Conservation (phyloP, 2,113 vertebrate species). For the Elephantulus edwardii region DNA sequence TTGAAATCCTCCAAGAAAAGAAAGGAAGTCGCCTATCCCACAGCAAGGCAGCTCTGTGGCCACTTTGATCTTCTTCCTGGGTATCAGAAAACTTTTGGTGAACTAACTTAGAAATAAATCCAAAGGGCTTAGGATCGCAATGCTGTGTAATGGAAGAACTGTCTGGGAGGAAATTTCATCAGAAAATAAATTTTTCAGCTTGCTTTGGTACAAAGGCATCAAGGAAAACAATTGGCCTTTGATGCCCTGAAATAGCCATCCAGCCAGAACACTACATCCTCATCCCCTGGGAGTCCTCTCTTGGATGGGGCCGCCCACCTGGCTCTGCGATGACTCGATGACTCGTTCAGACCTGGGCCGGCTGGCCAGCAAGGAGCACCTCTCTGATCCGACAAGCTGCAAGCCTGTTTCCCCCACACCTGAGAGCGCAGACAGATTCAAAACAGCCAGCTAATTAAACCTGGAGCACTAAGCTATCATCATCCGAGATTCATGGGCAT, state of each 20-base stretch:
- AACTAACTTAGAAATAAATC: conserved; percentile 56
- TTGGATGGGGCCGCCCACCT: conserved; percentile 14
- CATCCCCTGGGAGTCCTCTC: background rate
- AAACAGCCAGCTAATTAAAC: conserved; percentile 67
- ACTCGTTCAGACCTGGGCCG: background rate
- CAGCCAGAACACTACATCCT: conserved; percentile 12
- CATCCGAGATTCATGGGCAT: conserved; percentile 52
- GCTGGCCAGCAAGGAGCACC: background rate
- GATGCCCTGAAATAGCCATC: background rate
- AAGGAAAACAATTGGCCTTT: conserved; percentile 13
- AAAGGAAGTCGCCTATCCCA: background rate
- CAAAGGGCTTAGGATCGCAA: conserved; percentile 30
- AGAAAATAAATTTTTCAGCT: conserved; percentile 60
- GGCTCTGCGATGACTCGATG: background rate
- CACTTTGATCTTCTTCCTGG: background rate
- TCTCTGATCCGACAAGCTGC: conserved; percentile 50
- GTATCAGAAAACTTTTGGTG: background rate
- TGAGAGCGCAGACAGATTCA: conserved; percentile 49
- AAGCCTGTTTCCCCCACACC: conserved; percentile 57
- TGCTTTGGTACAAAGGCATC: conserved; percentile 10
- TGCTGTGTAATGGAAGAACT: conserved; percentile 19
- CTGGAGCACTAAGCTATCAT: conserved; percentile 56
- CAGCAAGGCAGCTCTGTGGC: background rate
- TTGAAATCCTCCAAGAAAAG: conserved; percentile 45
- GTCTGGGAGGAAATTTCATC: conserved; percentile 50